phyloP scores from a whole-genome alignment of 2,113 vertebrate species.

The Pachycephala philippinensis region DNA sequence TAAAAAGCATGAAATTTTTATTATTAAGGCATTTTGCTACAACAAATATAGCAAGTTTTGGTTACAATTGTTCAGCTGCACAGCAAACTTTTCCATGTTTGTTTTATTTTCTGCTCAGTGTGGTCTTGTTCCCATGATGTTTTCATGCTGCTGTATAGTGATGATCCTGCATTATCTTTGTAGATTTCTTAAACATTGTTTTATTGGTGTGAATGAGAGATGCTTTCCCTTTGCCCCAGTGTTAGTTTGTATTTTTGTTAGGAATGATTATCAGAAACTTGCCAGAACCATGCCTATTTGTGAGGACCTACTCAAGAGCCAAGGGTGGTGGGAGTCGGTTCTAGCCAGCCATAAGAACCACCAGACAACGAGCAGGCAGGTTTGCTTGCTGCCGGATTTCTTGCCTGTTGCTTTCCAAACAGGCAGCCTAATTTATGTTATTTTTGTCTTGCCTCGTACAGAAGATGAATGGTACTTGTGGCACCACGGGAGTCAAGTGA shows the following conservation, averaged over 20 bases:
- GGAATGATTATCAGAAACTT: background rate
- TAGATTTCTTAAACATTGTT: background rate
- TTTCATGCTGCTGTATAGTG: fast-evolving
- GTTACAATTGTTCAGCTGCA: background rate
- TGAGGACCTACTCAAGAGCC: background rate
- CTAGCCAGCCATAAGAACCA: background rate
- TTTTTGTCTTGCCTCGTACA: background rate
- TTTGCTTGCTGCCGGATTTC: background rate
- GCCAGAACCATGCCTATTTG: background rate
- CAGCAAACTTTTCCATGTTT: background rate
- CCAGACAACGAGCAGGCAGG: background rate
- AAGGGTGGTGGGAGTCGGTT: background rate
- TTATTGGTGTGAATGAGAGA: background rate
- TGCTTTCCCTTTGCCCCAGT: background rate
- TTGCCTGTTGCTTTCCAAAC: background rate
- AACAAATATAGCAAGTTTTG: background rate
- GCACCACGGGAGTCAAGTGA: background rate
- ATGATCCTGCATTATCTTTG: background rate
- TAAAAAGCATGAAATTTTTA: background rate
- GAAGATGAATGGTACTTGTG: background rate
- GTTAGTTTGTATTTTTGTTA: background rate
- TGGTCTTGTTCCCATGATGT: background rate
- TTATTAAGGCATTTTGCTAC: background rate
- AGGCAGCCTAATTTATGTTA: background rate
- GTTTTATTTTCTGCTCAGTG: background rate